Conservation (phyloP, 1,140 invertebrate genomes). For the Drosophila bocqueti region DNA sequence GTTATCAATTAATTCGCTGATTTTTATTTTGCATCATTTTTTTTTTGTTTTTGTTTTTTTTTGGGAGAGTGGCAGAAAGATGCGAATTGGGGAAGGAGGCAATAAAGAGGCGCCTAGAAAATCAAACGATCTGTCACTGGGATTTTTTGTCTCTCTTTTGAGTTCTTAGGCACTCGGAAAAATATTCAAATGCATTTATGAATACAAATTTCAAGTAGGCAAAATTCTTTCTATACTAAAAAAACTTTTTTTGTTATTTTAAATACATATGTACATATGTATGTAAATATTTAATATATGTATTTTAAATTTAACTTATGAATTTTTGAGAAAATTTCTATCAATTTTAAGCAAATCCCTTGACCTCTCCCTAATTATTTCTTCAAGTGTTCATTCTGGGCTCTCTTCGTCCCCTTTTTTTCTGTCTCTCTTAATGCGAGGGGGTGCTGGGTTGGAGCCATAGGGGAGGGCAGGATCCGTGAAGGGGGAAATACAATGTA, state of each 20-base stretch:
- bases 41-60: slow-evolving; percentile 2
- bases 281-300: neutral
- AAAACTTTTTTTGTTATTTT: no score
- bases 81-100: slow-evolving; percentile 14
- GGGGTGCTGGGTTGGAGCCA: slow-evolving; percentile 21
- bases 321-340: neutral
- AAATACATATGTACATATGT: neutral
- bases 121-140: slow-evolving; percentile 61
- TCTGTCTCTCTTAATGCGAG: slow-evolving; percentile 37
- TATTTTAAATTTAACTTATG: no score
- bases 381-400: slow-evolving; percentile 1
- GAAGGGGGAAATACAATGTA: slow-evolving; percentile 40
- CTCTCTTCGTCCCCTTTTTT: slow-evolving; percentile 7
- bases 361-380: neutral
- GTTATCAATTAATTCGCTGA: slow-evolving; percentile 53
- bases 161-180: slow-evolving; percentile 7
- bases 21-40: slow-evolving; percentile 4
- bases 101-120: slow-evolving; percentile 68
- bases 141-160: slow-evolving; percentile 18
- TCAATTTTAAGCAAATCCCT: neutral
- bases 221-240: neutral
- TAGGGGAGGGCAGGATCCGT: slow-evolving; percentile 15
- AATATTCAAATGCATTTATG: neutral
- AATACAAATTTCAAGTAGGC: neutral
- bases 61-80: neutral